Evolutionary conservation across 2,797 vertebrate genomes (phyloP).

Genomic region (Sarcophilus harrisii): DNA sequence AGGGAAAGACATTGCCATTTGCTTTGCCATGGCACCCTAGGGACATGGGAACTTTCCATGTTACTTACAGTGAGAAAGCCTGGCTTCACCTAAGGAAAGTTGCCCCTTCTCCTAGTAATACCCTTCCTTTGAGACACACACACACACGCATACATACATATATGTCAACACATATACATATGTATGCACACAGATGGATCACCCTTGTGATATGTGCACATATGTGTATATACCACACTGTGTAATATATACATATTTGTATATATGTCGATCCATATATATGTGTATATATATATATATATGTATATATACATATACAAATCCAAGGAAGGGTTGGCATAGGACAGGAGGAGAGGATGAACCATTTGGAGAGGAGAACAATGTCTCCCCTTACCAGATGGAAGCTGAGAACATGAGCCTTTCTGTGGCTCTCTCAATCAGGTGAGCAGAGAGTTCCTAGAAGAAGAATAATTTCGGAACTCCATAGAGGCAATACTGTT

Average conservation of each 20-base stretch:
- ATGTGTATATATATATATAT: too few species aligned
- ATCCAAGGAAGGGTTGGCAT: background rate
- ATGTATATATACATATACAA: background rate
- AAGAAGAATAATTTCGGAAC: background rate
- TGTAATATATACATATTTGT: background rate
- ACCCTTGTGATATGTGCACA: background rate
- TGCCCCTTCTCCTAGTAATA: background rate
- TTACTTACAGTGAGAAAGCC: background rate
- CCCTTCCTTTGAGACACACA: background rate
- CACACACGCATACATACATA: too few species aligned
- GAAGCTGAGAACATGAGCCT: background rate
- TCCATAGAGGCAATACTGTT: background rate
- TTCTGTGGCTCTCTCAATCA: background rate
- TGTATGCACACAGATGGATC: background rate
- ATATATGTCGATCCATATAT: accelerated
- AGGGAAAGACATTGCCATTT: background rate
- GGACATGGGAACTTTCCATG: background rate
- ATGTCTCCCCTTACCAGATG: background rate
- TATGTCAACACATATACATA: accelerated
- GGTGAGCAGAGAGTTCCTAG: background rate
- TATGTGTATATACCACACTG: background rate
- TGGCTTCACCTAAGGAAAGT: background rate
- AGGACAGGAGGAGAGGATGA: background rate
- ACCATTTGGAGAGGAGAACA: background rate
- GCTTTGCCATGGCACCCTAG: background rate